phyloP scores from a whole-genome alignment of 2,113 vertebrate species.

The Opisthocomus hoazin region DNA sequence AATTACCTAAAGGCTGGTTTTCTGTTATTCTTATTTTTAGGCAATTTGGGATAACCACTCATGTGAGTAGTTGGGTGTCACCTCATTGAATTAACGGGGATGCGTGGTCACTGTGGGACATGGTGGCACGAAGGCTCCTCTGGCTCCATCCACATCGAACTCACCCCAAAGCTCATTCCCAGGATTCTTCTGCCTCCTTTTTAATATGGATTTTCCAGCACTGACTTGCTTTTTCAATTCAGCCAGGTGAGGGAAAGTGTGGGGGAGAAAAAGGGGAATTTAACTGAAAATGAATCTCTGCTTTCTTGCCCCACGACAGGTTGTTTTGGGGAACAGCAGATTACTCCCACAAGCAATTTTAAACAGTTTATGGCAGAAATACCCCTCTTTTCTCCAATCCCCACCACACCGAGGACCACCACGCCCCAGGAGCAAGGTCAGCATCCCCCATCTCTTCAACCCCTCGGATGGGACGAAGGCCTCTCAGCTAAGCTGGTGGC shows the following conservation, averaged over 20 bases:
- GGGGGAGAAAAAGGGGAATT: neutral
- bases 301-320: neutral
- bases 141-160: neutral
- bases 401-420: neutral
- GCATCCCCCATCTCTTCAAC: neutral
- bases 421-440: neutral
- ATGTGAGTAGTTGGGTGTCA: neutral
- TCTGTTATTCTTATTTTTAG: neutral
- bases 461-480: neutral
- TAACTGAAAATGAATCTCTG: too few relatives aligned
- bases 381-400: neutral
- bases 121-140: neutral
- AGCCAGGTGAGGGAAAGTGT: accelerated
- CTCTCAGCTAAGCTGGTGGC: neutral
- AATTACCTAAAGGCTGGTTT: neutral
- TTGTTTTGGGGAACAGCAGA: neutral
- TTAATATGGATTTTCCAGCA: neutral
- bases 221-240: neutral
- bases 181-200: neutral
- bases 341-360: neutral
- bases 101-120: accelerated
- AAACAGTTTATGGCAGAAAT: neutral
- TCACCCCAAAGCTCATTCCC: neutral
- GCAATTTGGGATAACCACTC: neutral
- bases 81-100: neutral